Percentiles rank a stretch among this genome's conserved stretches.
phyloP scores from a whole-genome alignment of 2,113 vertebrate species.

The Microtus oregoni region DNA sequence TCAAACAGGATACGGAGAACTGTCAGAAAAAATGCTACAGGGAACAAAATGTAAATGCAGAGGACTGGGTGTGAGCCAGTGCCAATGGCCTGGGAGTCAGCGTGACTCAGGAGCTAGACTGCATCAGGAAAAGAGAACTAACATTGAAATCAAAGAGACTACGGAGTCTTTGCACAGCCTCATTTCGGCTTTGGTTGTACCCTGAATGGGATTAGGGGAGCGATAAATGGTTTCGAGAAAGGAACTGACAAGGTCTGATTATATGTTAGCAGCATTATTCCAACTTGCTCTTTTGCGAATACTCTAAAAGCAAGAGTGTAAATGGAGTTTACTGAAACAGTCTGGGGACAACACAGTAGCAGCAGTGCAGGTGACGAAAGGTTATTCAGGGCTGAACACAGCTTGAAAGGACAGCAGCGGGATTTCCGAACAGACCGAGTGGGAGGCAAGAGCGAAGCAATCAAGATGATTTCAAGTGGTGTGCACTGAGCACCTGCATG shows the following conservation, averaged over 20 bases:
- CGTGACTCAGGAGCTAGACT: background rate
- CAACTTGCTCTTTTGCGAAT: background rate
- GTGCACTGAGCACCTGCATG: background rate
- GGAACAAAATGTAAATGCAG: background rate
- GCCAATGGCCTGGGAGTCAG: background rate
- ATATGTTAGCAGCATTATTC: background rate
- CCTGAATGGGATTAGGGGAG: background rate
- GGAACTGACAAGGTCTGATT: background rate
- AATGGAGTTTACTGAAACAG: background rate
- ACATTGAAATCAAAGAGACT: background rate
- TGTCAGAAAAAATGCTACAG: background rate
- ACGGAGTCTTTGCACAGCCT: background rate
- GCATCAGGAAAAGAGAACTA: background rate
- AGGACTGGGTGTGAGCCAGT: background rate
- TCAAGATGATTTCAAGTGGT: slow-evolving; percentile 20
- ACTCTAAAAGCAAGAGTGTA: background rate
- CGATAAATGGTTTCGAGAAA: background rate
- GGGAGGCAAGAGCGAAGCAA: background rate
- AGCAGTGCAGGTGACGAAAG: background rate
- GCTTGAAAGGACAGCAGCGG: slow-evolving; percentile 12
- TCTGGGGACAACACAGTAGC: background rate
- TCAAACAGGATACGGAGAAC: background rate
- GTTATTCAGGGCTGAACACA: background rate
- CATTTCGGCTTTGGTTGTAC: background rate
- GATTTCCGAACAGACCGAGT: slow-evolving; percentile 22